These are phyloP conservation scores for Semotilus atromaculatus DNA, from an alignment of 2,797 vertebrate species.

Conservation along the genomic window DNA sequence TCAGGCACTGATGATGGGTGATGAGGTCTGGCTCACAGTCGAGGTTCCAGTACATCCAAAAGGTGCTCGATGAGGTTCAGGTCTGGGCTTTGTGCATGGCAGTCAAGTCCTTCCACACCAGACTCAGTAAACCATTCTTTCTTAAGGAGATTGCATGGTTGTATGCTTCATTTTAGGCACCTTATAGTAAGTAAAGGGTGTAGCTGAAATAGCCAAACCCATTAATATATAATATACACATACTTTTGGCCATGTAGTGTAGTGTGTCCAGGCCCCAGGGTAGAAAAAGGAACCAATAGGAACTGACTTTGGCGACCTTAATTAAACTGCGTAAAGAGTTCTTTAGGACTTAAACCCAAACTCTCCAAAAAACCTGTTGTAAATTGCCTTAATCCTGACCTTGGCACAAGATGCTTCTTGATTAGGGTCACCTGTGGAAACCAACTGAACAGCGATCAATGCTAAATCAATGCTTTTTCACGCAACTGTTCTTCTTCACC, in stretches of 20 bases:
- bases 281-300: constrained; percentile 51
- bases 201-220: not conserved
- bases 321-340: constrained; percentile 54
- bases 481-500: constrained; percentile 53
- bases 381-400: constrained; percentile 49
- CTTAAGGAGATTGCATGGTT: not conserved
- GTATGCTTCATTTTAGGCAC: not conserved
- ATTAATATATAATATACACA: not conserved
- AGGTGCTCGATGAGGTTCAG: not conserved
- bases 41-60: not conserved
- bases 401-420: constrained; percentile 65
- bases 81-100: not conserved
- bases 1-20: not conserved
- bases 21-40: not conserved
- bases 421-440: constrained; percentile 53
- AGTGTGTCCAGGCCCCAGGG: constrained; percentile 32
- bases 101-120: not conserved
- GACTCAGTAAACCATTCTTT: not conserved
- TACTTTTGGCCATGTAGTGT: constrained; percentile 27
- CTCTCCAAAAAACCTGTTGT: constrained; percentile 30
- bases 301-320: constrained; percentile 43
- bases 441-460: constrained; percentile 48
- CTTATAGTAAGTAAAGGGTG: not conserved
- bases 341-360: constrained; percentile 48
- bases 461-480: constrained; percentile 40